Base-by-base conservation (phyloP, 2,113 vertebrate genomes). In the Dasyornis broadbenti region DNA sequence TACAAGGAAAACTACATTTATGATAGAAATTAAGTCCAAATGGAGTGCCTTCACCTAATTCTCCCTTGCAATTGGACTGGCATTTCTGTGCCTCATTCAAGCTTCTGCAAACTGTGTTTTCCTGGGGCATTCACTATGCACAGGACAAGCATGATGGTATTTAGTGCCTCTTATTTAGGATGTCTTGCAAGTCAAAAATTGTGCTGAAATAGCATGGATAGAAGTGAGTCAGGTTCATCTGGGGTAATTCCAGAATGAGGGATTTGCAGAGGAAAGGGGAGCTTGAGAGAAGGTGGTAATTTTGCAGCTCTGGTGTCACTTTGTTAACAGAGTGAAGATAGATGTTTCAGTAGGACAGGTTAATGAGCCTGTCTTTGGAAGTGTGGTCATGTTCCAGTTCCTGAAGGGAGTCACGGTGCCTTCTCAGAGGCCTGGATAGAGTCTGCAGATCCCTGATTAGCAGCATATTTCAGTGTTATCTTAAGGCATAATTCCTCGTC, bases 21-120 rank as follows among this genome's bases (percentile, higher is more conserved):
- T 59, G 23, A 26, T n/a, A 69, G 77, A 56, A 82, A 49, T 72
- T 9, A 61, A 84, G 42, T 53, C 47, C 54, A 42, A 5, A 33
- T 5, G 14, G 14, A 1, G 6, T 66, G 49, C 14, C 47, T 66
- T 92, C 13, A 13, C 22, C 24, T 87, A 8, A 0, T n/a, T 66
- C 37, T 68, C 12, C 17, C 3, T 24, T 50, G 37, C n/a, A 65
- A 0, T 20, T 0, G 0, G 26, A 26, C n/a, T 91, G 61, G 22
- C 10, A 33, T 78, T 87, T 61, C 19, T 82, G 13, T 75, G 39
- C 22, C n/a, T 65, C 15, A 30, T 3, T 4, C 33, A 70, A 2
- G 40, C 35, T 68, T 84, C 72, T 82, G 44, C 59, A 60, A 11
- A 31, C 49, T 76, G 11, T 63, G 40, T 30, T 84, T 89, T 97